A percentile compares a stretch with the other conserved stretches of the same genome.
Evolutionary conservation across 2,797 vertebrate genomes (phyloP).

Genomic region (Pangasius sanitwongsei): DNA sequence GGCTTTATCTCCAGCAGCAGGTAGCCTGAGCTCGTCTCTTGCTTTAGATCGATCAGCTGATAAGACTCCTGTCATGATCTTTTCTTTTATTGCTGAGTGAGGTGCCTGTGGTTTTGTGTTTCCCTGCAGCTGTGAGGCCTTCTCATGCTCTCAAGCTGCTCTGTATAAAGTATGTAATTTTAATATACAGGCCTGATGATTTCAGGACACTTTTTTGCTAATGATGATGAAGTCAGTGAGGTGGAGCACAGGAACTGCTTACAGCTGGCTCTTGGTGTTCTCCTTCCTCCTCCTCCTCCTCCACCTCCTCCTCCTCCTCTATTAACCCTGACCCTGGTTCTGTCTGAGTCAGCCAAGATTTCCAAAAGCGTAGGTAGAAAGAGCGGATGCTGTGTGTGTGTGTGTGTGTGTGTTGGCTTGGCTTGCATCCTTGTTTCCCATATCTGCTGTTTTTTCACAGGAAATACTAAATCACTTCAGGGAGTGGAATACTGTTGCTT

Average conservation of each 20-base stretch:
- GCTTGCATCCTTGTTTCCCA: neutral
- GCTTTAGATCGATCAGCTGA: conserved; percentile 11
- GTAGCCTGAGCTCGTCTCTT: neutral
- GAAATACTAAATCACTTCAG: conserved; percentile 14
- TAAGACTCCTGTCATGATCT: neutral
- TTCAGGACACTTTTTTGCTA: neutral
- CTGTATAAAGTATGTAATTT: neutral
- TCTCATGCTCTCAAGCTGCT: neutral
- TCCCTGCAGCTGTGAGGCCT: neutral
- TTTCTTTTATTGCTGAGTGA: neutral
- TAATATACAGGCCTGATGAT: neutral
- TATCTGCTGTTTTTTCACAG: neutral
- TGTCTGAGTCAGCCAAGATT: conserved; percentile 32
- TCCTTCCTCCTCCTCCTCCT: conserved; percentile 1
- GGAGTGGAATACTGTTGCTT: neutral
- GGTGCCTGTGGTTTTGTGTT: neutral
- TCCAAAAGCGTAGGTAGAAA: conserved; percentile 20
- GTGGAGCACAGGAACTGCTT: neutral
- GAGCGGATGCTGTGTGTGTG: conserved; percentile 4
- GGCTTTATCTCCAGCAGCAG: conserved; percentile 27
- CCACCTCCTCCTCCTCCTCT: neutral
- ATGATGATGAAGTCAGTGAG: neutral
- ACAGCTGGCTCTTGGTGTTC: neutral
- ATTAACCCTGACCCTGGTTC: conserved; percentile 43
- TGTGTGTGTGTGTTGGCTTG: conserved; percentile 7